Evolutionary conservation across 2,888 invertebrate species (phyloP).

Genomic region (Netelia fuscicornis): DNA sequence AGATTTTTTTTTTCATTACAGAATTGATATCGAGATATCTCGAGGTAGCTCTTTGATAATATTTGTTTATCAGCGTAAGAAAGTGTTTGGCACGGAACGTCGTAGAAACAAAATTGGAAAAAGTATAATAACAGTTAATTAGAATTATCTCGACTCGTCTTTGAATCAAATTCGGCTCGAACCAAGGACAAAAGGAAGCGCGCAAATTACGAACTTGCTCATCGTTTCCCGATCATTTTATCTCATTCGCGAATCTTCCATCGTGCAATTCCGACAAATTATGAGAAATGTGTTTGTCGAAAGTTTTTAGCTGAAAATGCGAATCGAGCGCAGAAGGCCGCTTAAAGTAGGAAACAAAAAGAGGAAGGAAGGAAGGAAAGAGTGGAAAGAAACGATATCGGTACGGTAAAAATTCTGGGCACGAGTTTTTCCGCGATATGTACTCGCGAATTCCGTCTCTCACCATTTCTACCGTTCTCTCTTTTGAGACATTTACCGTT

Average conservation of each 20-base stretch:
- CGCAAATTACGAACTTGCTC: no score
- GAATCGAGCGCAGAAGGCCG: neutral
- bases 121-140: no score
- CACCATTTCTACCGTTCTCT: neutral
- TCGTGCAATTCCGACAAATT: neutral
- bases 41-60: no score
- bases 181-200: no score
- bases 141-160: no score
- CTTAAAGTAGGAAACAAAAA: neutral
- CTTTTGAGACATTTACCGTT: neutral
- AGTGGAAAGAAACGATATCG: no score
- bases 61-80: no score
- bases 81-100: no score
- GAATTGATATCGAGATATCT: no score
- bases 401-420: neutral
- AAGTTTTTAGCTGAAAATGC: neutral
- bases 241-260: neutral
- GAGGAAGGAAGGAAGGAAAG: neutral
- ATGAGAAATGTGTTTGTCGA: neutral
- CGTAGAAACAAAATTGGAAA: no score
- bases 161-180: no score
- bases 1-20: no score
- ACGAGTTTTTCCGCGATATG: conserved; percentile 22
- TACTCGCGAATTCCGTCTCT: conserved; percentile 18
- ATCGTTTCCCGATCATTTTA: neutral